A percentile compares a stretch with the other conserved stretches of the same genome.
phyloP scores from a whole-genome alignment of 2,888 invertebrate species.

The Gandaritis pyraliata region DNA sequence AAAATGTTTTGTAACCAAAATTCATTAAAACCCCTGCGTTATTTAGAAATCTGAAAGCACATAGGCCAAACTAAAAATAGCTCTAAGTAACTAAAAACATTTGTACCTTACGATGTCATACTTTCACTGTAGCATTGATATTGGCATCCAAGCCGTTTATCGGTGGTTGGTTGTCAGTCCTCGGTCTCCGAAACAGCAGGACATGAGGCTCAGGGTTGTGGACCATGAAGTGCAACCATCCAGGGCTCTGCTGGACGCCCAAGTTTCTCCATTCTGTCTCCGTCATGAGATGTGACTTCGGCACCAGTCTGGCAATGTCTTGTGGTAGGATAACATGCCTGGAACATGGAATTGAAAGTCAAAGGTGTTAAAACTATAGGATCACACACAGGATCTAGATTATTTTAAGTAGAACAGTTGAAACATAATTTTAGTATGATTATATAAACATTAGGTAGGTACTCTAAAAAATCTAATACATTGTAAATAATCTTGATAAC shows the following conservation, averaged over 20 bases:
- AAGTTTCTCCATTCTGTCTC: constrained; percentile 98
- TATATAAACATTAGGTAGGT: not conserved
- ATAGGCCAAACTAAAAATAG: constrained; percentile 7
- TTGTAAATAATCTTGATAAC: not conserved
- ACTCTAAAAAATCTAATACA: not conserved
- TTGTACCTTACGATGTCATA: constrained; percentile 48
- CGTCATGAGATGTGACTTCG: constrained; percentile 95
- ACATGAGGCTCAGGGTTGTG: constrained; percentile 97
- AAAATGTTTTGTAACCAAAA: too few species aligned
- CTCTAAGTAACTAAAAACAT: constrained; percentile 2
- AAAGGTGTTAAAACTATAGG: not conserved
- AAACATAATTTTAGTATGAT: not conserved
- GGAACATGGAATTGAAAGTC: constrained; percentile 35
- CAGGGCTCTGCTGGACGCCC: constrained; percentile 97
- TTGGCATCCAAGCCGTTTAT: constrained; percentile 66
- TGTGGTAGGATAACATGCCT: constrained; percentile 96
- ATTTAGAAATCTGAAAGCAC: constrained; percentile 8
- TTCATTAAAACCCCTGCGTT: not conserved
- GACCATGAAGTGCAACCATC: constrained; percentile 93
- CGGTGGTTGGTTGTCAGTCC: constrained; percentile 60
- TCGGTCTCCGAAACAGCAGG: constrained; percentile 89
- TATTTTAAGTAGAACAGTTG: too few species aligned
- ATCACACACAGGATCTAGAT: too few species aligned
- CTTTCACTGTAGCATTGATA: constrained; percentile 62
- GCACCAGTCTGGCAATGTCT: constrained; percentile 93